Base-by-base conservation (phyloP, 2,113 vertebrate species). In the Climacteris rufus region DNA sequence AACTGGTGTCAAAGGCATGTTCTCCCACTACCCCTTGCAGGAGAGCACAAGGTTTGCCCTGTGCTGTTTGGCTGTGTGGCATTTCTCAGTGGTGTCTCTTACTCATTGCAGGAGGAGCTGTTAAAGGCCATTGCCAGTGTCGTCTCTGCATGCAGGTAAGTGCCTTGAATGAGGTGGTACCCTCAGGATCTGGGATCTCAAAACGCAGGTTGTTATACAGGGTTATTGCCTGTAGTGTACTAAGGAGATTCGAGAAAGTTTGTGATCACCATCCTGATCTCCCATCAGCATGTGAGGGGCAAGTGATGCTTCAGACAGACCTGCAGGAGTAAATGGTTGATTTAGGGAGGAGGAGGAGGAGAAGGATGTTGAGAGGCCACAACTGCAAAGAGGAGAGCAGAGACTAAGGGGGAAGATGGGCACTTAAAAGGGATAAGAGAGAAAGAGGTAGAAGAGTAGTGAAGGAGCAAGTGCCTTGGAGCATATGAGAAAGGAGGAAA, bases 91-190 rank as follows among this genome's bases (percentile, higher is more conserved):
- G 21, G 10, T 63, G 16, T 61, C 40, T 47, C 45, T 76, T 83
- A 40, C 72, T 87, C 14, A 4, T 93, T 80, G 37, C 95, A 99
- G 99, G 99, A 99, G 97, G 99, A 99, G 92, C 97, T 99, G 7
- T 87, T 99, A 90, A 99, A 99, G 97, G 99, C 99, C 74, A 98
- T 99, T 87, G 98, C 98, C 83, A 99, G 98, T 61, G 99, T 99
- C 1, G 98, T 99, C 84, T 98, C 98, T 75, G 98, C 98, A 11
- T 99, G 99, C 98, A 98, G 98, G 99, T 99, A 93, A 93, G 77
- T 83, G 28, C 71, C 84, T 70, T 81, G 72, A 83, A 63, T 59
- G 15, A 71, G 20, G 21, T 33, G 40, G 42, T 54, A 52, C 25
- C 9, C 74, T 64, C 5, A n/a, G 56, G 13, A n/a, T 39, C 15